Evolutionary conservation across 2,888 invertebrate genomes (phyloP).

Genomic region (Rhamnusium bicolor): DNA sequence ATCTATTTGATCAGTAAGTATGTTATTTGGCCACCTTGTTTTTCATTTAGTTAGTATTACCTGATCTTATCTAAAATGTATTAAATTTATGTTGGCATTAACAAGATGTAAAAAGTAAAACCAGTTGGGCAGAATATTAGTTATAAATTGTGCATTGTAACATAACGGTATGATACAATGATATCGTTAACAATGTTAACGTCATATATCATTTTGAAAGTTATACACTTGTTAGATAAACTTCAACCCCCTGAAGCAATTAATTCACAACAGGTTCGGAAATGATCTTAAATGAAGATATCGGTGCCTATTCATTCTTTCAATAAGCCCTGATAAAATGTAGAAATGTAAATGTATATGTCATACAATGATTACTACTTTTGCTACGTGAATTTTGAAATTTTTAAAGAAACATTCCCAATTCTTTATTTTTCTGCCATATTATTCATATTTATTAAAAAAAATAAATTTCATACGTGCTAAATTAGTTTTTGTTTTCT

Average conservation of each 20-base stretch:
- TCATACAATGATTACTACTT: not conserved
- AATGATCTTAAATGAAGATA: constrained; percentile 17
- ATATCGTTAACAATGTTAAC: constrained; percentile 21
- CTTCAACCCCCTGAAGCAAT: constrained; percentile 10
- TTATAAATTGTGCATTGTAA: constrained; percentile 7
- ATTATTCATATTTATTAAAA: too few relatives aligned
- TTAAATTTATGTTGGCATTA: constrained; percentile 4
- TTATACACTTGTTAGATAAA: constrained; percentile 22
- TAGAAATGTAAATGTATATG: not conserved
- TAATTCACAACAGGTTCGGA: constrained; percentile 14
- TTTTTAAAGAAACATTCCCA: too few relatives aligned
- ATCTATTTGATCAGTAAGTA: too few relatives aligned
- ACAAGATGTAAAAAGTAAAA: not conserved
- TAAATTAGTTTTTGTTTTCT: too few relatives aligned
- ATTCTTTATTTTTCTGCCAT: too few relatives aligned
- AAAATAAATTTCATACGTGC: too few relatives aligned
- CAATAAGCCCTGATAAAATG: not conserved
- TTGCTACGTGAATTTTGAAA: too few relatives aligned
- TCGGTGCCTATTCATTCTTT: constrained; percentile 19
- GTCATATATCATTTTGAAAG: constrained; percentile 19
- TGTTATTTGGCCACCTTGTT: not conserved
- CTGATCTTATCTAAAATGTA: not conserved
- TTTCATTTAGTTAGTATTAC: not conserved
- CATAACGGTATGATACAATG: constrained; percentile 21
- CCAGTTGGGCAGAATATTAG: not conserved